Percentiles rank a stretch among this genome's conserved stretches.
Conservation (phyloP, 2,888 invertebrate genomes). For the Nomada fucata region DNA sequence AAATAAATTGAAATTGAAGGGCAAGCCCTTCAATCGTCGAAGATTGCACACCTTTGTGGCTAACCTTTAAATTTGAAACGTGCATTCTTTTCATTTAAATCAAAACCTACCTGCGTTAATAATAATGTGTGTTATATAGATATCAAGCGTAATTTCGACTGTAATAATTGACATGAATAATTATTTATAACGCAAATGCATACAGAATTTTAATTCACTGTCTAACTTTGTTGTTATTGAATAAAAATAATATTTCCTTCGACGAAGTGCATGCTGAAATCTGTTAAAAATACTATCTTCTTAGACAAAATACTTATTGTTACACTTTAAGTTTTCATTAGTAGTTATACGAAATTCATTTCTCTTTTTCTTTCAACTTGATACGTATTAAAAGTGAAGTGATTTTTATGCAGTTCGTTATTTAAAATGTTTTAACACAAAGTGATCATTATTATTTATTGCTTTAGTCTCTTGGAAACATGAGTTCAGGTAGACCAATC, state of each 20-base stretch:
- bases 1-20: constrained; percentile 52
- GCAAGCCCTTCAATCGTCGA: constrained; percentile 61
- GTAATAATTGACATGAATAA: neutral
- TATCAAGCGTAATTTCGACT: too few relatives aligned
- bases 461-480: constrained; percentile 80
- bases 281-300: neutral
- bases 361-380: neutral
- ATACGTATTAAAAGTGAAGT: neutral
- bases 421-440: neutral
- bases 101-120: constrained; percentile 3
- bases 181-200: neutral
- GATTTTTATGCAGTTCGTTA: neutral
- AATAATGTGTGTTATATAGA: neutral
- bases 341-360: neutral
- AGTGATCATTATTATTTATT: constrained; percentile 43
- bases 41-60: constrained; percentile 10
- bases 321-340: neutral
- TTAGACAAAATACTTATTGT: neutral
- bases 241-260: neutral
- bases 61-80: constrained; percentile 54
- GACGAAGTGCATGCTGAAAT: neutral
- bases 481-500: constrained; percentile 97
- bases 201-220: constrained; percentile 6
- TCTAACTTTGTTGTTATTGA: neutral
- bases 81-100: constrained; percentile 19